A percentile compares a stretch with the other conserved stretches of the same genome.
These are phyloP conservation scores for Drosophila guanche DNA, from an alignment of 1,140 invertebrate genomes.

Conservation along the genomic window DNA sequence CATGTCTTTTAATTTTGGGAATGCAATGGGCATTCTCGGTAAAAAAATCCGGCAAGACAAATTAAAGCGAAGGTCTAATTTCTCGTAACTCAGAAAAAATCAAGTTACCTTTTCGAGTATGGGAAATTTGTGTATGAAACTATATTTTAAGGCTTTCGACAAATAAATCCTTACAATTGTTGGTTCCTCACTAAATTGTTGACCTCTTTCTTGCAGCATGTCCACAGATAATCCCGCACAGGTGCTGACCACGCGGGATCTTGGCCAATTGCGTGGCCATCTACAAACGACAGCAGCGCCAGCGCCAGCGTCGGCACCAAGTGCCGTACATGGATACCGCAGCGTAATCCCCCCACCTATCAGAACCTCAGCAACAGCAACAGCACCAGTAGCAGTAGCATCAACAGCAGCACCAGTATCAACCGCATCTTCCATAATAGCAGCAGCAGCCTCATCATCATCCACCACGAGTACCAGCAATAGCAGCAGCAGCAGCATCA, in stretches of 20 bases:
- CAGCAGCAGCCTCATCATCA: conserved; percentile 34
- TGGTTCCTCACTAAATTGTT: background rate
- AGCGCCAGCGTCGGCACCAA: conserved; percentile 21
- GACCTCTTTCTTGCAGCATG: conserved; percentile 63
- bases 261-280: conserved; percentile 71
- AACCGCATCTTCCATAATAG: background rate
- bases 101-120: no score
- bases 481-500: conserved; percentile 22
- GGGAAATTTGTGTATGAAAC: no score
- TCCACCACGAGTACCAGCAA: conserved; percentile 29
- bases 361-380: conserved; percentile 18
- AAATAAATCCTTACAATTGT: background rate
- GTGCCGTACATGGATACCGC: conserved; percentile 40
- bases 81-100: no score
- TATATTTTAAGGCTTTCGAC: no score
- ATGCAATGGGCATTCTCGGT: no score
- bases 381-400: conserved; percentile 23
- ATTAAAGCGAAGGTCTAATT: no score
- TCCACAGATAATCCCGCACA: conserved; percentile 82
- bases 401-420: conserved; percentile 35
- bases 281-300: conserved; percentile 41
- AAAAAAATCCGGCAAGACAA: no score
- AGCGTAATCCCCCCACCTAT: conserved; percentile 6
- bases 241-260: conserved; percentile 70
- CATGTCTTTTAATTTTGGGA: no score